These are phyloP conservation scores for Armadillidium nasatum DNA, from an alignment of 1,140 invertebrate species.

Conservation along the genomic window DNA sequence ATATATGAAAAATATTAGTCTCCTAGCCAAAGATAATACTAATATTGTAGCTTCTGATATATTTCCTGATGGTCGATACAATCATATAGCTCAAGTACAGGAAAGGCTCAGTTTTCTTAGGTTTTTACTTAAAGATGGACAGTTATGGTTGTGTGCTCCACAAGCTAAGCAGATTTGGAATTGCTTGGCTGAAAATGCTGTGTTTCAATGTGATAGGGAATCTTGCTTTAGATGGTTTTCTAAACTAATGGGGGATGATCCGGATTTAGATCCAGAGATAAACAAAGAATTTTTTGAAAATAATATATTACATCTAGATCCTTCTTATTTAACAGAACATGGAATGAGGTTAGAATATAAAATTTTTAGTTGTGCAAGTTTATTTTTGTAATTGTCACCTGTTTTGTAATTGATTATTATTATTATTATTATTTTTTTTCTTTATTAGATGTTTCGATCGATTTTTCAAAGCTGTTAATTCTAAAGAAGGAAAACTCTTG, in stretches of 20 bases:
- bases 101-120: constrained; percentile 91
- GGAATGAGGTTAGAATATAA: constrained; percentile 73
- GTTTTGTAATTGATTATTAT: background rate
- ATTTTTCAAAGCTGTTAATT: constrained; percentile 96
- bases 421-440: constrained; percentile 33
- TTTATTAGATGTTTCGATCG: constrained; percentile 70
- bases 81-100: constrained; percentile 86
- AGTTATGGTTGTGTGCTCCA: constrained; percentile 90
- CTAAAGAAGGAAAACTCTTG: constrained; percentile 88
- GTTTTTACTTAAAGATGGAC: constrained; percentile 85
- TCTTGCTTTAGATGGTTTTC: constrained; percentile 98
- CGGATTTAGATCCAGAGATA: constrained; percentile 92
- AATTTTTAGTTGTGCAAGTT: background rate
- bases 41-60: constrained; percentile 75
- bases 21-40: constrained; percentile 63
- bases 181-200: constrained; percentile 86
- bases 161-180: constrained; percentile 97
- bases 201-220: constrained; percentile 85
- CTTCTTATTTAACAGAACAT: constrained; percentile 83
- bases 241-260: constrained; percentile 96
- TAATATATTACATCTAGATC: constrained; percentile 88
- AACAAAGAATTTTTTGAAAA: constrained; percentile 95
- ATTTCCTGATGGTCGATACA: constrained; percentile 81
- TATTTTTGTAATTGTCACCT: background rate
- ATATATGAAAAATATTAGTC: constrained; percentile 83